phyloP scores from a whole-genome alignment of 2,113 vertebrate genomes.

The Elanus axillaris region DNA sequence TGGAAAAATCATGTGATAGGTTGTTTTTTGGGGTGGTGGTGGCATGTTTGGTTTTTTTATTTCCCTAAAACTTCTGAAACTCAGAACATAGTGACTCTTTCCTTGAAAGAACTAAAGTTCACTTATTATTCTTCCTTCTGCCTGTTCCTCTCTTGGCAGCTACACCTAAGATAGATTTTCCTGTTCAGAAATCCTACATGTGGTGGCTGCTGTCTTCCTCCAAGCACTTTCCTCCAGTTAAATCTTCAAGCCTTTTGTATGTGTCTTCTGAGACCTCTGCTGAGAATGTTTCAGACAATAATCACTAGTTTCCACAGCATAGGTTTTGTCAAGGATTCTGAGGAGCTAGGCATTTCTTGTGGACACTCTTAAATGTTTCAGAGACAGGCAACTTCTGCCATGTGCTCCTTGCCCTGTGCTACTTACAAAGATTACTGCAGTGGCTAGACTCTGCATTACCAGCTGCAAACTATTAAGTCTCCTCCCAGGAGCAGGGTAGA shows the following conservation, averaged over 20 bases:
- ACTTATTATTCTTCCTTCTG: neutral
- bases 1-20: neutral
- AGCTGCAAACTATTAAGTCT: neutral
- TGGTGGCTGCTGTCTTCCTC: neutral
- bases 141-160: neutral
- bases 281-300: neutral
- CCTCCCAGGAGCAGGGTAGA: neutral
- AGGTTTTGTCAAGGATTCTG: neutral
- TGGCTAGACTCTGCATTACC: neutral
- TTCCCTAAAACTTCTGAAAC: neutral
- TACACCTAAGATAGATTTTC: neutral
- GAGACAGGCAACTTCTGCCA: neutral
- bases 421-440: neutral
- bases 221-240: neutral
- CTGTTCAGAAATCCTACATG: neutral
- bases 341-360: neutral
- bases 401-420: neutral
- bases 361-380: neutral
- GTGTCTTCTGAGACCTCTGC: neutral
- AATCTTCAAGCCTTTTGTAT: neutral
- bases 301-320: neutral
- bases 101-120: neutral
- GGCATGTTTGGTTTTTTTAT: no score
- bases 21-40: neutral
- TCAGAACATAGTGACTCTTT: neutral